Evolutionary conservation across 1,140 invertebrate species (phyloP).

Genomic region (Leptestheria dahalacensis): DNA sequence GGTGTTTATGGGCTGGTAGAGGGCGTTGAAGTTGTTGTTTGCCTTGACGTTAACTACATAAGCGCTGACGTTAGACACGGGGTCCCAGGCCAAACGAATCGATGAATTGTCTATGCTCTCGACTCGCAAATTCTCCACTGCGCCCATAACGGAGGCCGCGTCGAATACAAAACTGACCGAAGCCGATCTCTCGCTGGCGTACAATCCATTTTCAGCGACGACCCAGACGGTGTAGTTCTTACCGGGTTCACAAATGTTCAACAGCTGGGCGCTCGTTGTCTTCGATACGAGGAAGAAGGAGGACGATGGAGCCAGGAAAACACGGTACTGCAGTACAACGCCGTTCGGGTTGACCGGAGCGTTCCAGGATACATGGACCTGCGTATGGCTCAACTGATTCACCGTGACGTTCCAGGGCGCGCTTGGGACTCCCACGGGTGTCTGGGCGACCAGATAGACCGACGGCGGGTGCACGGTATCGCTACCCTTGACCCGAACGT

Average conservation of each 20-base stretch:
- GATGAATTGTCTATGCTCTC: constrained; percentile 32
- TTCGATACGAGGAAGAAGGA: constrained; percentile 30
- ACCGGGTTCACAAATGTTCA: constrained; percentile 40
- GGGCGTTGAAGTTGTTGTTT: constrained; percentile 11
- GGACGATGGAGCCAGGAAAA: constrained; percentile 41
- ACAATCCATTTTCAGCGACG: constrained; percentile 42
- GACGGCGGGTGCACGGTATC: constrained; percentile 36
- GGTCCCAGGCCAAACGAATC: constrained; percentile 42
- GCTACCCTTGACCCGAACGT: constrained; percentile 37
- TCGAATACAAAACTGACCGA: constrained; percentile 38
- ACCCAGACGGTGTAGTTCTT: constrained; percentile 59
- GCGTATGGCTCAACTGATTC: constrained; percentile 42
- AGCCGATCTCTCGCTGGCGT: constrained; percentile 39
- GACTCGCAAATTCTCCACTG: constrained; percentile 38
- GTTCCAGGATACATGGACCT: constrained; percentile 49
- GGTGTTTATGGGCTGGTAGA: background rate
- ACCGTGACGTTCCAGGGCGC: constrained; percentile 46
- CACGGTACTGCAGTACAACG: constrained; percentile 39
- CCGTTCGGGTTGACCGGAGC: constrained; percentile 45
- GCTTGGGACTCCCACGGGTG: constrained; percentile 46
- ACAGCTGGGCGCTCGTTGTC: constrained; percentile 29
- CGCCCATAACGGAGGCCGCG: constrained; percentile 40
- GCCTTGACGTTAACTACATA: constrained; percentile 37
- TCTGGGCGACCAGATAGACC: constrained; percentile 41
- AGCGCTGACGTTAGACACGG: constrained; percentile 39